Percentiles rank a stretch among this genome's conserved stretches.
phyloP scores from a whole-genome alignment of 1,140 invertebrate species.

The Anastrepha obliqua region DNA sequence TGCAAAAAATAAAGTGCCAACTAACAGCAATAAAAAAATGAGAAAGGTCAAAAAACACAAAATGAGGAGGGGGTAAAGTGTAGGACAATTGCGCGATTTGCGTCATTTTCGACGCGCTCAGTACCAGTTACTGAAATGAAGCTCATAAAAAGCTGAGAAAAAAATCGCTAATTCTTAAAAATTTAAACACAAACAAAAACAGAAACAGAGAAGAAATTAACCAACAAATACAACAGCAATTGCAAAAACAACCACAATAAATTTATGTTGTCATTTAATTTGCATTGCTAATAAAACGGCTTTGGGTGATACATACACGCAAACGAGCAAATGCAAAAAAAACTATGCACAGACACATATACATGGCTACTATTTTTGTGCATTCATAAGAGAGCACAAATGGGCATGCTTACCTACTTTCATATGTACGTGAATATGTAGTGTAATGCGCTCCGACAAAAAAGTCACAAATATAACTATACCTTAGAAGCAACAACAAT shows the following conservation, averaged over 20 bases:
- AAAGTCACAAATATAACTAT: too few species aligned
- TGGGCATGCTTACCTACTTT: background rate
- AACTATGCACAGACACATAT: too few species aligned
- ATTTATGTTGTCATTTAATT: slow-evolving; percentile 23
- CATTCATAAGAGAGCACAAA: too few species aligned
- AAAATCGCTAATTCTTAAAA: background rate
- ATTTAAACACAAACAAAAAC: background rate
- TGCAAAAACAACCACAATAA: background rate
- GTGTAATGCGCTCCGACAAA: background rate
- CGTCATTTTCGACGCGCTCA: background rate
- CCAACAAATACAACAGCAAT: background rate
- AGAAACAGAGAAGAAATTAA: background rate
- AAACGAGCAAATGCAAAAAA: background rate
- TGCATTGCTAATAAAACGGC: slow-evolving; percentile 33
- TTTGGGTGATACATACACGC: background rate
- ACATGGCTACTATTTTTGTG: too few species aligned
- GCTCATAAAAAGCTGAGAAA: background rate
- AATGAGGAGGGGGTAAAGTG: background rate
- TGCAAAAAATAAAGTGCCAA: background rate
- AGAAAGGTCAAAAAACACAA: background rate
- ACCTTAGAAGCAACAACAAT: too few species aligned
- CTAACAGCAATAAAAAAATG: background rate
- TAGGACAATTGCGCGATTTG: background rate
- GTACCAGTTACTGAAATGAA: background rate
- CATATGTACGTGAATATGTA: background rate